phyloP scores from a whole-genome alignment of 2,888 invertebrate genomes.

The Drosophila eohydei region DNA sequence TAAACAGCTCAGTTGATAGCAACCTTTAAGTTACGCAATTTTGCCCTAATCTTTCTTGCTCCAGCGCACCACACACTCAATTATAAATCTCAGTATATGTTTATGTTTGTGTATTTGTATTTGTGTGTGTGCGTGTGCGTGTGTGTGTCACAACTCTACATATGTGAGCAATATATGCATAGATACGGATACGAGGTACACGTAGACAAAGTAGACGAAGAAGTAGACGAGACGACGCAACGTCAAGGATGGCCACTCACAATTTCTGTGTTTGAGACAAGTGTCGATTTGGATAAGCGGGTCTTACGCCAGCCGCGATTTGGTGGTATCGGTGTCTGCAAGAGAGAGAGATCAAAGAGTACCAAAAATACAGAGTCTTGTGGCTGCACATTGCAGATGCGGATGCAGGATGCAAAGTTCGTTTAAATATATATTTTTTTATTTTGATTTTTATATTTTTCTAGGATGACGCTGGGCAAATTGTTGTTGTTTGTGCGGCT shows the following conservation, averaged over 20 bases:
- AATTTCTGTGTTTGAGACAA: slow-evolving; percentile 84
- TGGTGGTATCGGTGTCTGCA: slow-evolving; percentile 83
- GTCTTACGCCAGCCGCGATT: slow-evolving; percentile 84
- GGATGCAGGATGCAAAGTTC: slow-evolving; percentile 68
- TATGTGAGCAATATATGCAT: slow-evolving; percentile 53
- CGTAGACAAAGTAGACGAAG: slow-evolving; percentile 27
- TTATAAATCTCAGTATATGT: slow-evolving; percentile 10
- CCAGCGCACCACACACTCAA: background rate
- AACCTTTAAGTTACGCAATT: background rate
- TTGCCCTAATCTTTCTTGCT: background rate
- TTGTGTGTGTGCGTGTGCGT: slow-evolving; percentile 11
- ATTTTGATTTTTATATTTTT: slow-evolving; percentile 14
- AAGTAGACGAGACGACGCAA: slow-evolving; percentile 24
- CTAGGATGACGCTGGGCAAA: slow-evolving; percentile 71
- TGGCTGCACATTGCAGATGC: slow-evolving; percentile 57
- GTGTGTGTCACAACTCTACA: slow-evolving; percentile 39
- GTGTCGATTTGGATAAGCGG: slow-evolving; percentile 84
- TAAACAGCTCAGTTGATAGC: background rate
- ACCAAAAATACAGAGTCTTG: slow-evolving; percentile 76
- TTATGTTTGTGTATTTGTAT: slow-evolving; percentile 4
- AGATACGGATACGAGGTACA: slow-evolving; percentile 43
- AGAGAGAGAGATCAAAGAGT: slow-evolving; percentile 82
- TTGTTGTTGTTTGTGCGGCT: slow-evolving; percentile 62
- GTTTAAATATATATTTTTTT: slow-evolving; percentile 12
- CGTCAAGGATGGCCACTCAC: slow-evolving; percentile 74